These are phyloP conservation scores for Craterocephalus amniculus DNA, from an alignment of 2,797 vertebrate genomes.

Conservation along the genomic window DNA sequence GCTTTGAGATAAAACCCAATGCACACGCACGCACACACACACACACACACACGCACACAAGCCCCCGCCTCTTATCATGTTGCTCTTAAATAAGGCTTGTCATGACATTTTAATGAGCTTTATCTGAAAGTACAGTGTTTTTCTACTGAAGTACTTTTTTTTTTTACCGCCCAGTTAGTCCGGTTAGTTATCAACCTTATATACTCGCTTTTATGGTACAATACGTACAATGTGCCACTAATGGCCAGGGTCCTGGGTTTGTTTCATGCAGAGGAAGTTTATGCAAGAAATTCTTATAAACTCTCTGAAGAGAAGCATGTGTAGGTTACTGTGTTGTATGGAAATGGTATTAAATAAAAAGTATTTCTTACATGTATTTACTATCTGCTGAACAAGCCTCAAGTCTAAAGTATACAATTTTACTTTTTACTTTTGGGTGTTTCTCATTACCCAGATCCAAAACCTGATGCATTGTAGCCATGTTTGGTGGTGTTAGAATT, in stretches of 20 bases:
- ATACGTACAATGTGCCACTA: conserved; percentile 47
- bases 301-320: conserved; percentile 9
- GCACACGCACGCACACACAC: conserved; percentile 30
- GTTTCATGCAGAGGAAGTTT: conserved; percentile 40
- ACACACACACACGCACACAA: conserved; percentile 19
- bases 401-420: not conserved
- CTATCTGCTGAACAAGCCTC: not conserved
- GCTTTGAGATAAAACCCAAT: conserved; percentile 41
- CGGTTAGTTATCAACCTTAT: conserved; percentile 40
- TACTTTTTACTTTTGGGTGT: too few species aligned
- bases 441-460: not conserved
- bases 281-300: conserved; percentile 52
- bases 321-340: not conserved
- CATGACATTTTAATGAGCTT: conserved; percentile 61
- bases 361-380: not conserved
- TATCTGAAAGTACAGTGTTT: conserved; percentile 34
- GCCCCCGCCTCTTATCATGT: not conserved
- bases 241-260: conserved; percentile 35
- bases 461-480: not conserved
- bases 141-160: conserved; percentile 40
- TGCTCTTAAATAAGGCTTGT: conserved; percentile 47
- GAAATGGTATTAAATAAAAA: not conserved
- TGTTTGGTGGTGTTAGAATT: not conserved
- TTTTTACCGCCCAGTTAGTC: conserved; percentile 52
- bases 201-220: conserved; percentile 44